Percentiles rank a stretch among this genome's conserved stretches.
Evolutionary conservation across 1,140 invertebrate genomes (phyloP).

Genomic region (Brachionus rubens): DNA sequence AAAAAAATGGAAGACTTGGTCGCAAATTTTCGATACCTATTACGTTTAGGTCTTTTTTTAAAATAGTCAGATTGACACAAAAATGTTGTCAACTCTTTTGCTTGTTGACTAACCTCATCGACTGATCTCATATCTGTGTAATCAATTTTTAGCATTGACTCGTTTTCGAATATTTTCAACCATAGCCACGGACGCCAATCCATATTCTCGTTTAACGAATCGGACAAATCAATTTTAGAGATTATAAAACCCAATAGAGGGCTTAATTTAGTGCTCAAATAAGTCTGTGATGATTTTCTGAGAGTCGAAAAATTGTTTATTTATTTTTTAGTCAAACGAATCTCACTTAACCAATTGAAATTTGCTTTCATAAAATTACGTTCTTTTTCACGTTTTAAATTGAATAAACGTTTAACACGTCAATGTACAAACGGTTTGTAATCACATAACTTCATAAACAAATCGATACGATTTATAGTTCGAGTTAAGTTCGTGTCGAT

Average conservation of each 20-base stretch:
- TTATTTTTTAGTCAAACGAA: not conserved
- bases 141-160: not conserved
- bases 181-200: conserved; percentile 9
- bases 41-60: conserved; percentile 11
- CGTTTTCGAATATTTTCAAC: conserved; percentile 10
- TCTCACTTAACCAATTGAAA: not conserved
- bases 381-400: conserved; percentile 13
- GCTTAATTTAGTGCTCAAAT: not conserved
- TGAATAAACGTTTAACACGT: not conserved
- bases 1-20: conserved; percentile 38
- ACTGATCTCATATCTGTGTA: conserved; percentile 10
- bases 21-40: not conserved
- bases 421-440: not conserved
- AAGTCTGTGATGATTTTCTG: not conserved
- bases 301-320: not conserved
- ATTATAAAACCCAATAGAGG: conserved; percentile 31
- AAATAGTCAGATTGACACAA: conserved; percentile 30
- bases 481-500: conserved; percentile 29
- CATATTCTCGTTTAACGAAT: not conserved
- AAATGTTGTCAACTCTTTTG: not conserved
- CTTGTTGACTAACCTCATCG: not conserved
- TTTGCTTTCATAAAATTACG: not conserved
- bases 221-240: not conserved
- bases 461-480: conserved; percentile 1
- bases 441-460: conserved; percentile 14